A percentile compares a stretch with the other conserved stretches of the same genome.
Conservation (phyloP, 2,797 vertebrate genomes). For the Malacoraja senta region DNA sequence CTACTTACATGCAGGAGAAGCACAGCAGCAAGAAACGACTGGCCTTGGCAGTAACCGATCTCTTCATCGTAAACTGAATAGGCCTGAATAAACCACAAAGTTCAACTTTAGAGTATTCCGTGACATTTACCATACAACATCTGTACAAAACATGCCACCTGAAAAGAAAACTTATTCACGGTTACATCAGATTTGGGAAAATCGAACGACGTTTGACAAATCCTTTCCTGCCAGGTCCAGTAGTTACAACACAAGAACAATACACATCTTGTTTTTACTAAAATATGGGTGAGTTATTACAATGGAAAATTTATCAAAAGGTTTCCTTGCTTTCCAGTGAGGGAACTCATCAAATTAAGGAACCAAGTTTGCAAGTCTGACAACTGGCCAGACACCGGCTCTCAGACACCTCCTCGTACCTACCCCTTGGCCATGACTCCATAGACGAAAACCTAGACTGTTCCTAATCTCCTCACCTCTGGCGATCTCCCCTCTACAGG, state of each 20-base stretch:
- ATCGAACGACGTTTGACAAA: not conserved
- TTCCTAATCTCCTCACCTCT: too few species aligned
- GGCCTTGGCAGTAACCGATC: slow-evolving; percentile 97
- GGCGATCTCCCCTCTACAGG: too few species aligned
- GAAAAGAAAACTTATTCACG: not conserved
- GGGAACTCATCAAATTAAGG: not conserved
- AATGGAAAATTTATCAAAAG: not conserved
- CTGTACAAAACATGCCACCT: not conserved
- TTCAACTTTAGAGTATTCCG: slow-evolving; percentile 19
- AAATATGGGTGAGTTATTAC: not conserved
- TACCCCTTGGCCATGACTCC: too few species aligned
- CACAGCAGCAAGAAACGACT: slow-evolving; percentile 93
- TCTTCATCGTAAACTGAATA: slow-evolving; percentile 98
- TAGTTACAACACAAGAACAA: not conserved
- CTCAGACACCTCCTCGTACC: too few species aligned
- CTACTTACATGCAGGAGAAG: slow-evolving; percentile 90
- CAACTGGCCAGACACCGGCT: too few species aligned
- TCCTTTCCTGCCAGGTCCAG: not conserved
- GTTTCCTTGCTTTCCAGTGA: not conserved
- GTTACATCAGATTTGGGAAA: not conserved
- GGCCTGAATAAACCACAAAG: slow-evolving; percentile 61
- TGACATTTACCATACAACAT: not conserved
- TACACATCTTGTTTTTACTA: not conserved
- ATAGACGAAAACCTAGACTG: too few species aligned
- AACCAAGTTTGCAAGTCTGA: not conserved